These are phyloP conservation scores for Hydrotaea diabolus DNA, from an alignment of 2,888 invertebrate genomes.

Conservation along the genomic window DNA sequence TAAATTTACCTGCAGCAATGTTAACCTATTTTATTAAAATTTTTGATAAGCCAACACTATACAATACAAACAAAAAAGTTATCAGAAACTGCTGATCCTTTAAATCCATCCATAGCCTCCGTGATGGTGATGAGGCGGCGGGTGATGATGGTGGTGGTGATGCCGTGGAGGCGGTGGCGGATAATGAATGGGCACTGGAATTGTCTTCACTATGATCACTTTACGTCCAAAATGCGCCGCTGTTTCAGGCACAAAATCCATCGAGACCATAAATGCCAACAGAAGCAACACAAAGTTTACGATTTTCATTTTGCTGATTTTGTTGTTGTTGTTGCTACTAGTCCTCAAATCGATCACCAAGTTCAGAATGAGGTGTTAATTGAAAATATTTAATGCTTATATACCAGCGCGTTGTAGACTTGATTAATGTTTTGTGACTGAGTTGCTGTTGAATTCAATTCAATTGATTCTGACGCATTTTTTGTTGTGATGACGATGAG, in stretches of 20 bases:
- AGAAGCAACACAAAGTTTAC: background rate
- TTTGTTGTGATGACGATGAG: background rate
- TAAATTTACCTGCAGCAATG: no score
- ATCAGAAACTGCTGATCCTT: background rate
- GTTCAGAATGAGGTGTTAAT: constrained; percentile 39
- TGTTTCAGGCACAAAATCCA: background rate
- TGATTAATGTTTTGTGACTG: background rate
- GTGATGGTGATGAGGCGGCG: constrained; percentile 56
- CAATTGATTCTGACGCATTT: background rate
- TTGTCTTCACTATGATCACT: constrained; percentile 50
- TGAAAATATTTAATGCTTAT: constrained; percentile 14
- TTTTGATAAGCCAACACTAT: no score
- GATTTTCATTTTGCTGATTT: constrained; percentile 32
- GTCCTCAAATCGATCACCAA: background rate
- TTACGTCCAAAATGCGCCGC: background rate
- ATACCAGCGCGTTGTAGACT: background rate
- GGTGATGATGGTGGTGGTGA: constrained; percentile 50
- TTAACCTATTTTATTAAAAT: no score
- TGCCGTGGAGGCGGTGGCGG: constrained; percentile 47
- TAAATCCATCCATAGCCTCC: constrained; percentile 34
- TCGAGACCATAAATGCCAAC: background rate
- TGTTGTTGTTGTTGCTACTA: background rate
- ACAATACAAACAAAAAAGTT: no score
- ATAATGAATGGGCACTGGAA: constrained; percentile 40
- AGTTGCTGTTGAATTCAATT: background rate